Percentiles rank a stretch among this genome's conserved stretches.
Conservation (phyloP, 2,888 invertebrate genomes). For the Mycalesis mineus region DNA sequence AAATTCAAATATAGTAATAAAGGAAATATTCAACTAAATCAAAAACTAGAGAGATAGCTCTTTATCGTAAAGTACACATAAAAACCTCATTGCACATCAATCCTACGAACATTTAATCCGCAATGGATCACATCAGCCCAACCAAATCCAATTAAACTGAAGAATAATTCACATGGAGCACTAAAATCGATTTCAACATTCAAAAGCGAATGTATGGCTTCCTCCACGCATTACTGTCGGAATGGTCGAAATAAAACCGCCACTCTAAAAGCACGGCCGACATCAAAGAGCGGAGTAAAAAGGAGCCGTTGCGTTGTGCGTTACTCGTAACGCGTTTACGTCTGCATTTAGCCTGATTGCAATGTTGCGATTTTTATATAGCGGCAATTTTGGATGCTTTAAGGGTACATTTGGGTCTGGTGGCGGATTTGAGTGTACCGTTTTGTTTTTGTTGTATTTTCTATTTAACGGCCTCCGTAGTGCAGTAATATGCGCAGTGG, state of each 20-base stretch:
- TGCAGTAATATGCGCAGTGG: no score
- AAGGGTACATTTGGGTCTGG: no score
- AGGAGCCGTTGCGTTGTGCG: constrained; percentile 24
- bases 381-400: constrained; percentile 11
- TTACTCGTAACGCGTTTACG: constrained; percentile 29
- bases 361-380: constrained; percentile 30
- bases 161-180: background rate
- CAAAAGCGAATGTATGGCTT: background rate
- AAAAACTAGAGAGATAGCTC: no score
- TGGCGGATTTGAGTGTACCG: no score
- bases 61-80: no score
- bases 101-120: background rate
- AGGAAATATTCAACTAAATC: no score
- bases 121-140: background rate
- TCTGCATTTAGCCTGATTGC: constrained; percentile 32
- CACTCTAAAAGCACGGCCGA: constrained; percentile 26
- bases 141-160: background rate
- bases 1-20: no score
- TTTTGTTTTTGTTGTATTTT: no score
- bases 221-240: constrained; percentile 12
- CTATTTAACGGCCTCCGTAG: no score
- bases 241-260: constrained; percentile 27
- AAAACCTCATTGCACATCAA: no score
- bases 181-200: background rate
- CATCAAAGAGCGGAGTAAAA: constrained; percentile 32